Percentiles rank a stretch among this genome's conserved stretches.
These are phyloP conservation scores for Acrocyrtus sp. DNA, from an alignment of 2,888 invertebrate genomes.

Conservation along the genomic window DNA sequence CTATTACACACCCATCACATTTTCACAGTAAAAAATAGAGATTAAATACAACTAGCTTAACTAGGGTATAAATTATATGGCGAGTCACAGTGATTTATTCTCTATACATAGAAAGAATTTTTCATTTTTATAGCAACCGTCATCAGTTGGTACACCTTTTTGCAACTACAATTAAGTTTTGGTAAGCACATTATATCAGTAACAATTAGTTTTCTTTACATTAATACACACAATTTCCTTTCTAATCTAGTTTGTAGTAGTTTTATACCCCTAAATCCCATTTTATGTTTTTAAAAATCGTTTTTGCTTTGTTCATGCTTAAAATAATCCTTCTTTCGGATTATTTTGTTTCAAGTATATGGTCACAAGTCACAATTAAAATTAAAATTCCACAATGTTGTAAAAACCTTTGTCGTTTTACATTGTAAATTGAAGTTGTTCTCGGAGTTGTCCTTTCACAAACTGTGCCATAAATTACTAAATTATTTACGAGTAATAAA, in stretches of 20 bases:
- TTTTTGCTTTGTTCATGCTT: neutral
- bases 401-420: neutral
- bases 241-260: constrained; percentile 50
- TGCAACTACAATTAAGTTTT: constrained; percentile 19
- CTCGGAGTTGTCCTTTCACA: neutral
- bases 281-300: constrained; percentile 2
- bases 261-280: constrained; percentile 42
- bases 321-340: too few species aligned
- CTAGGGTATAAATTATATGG: constrained; percentile 45
- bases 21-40: neutral
- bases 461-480: neutral
- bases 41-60: neutral
- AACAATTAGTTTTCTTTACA: constrained; percentile 11
- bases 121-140: constrained; percentile 30
- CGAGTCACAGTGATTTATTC: too few species aligned
- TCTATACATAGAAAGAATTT: too few species aligned
- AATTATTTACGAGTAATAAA: too few species aligned
- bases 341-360: neutral
- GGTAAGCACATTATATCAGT: too few species aligned
- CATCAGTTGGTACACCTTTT: constrained; percentile 22
- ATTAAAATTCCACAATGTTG: neutral
- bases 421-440: neutral
- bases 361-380: neutral
- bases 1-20: neutral
- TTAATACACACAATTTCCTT: constrained; percentile 12